phyloP scores from a whole-genome alignment of 1,140 invertebrate species.

The Brachystomella parvula region DNA sequence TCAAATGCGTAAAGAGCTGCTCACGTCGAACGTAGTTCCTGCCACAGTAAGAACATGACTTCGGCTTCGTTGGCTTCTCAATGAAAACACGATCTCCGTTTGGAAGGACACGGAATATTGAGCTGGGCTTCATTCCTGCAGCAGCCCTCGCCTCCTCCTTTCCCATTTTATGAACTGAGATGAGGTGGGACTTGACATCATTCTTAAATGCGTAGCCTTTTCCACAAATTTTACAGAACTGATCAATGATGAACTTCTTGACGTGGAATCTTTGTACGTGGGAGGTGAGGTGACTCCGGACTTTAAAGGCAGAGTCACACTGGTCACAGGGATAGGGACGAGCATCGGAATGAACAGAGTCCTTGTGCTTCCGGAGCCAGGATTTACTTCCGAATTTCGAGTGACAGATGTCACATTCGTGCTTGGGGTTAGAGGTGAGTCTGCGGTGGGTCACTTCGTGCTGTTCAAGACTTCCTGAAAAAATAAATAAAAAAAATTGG shows the following conservation, averaged over 20 bases:
- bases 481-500: too few relatives aligned
- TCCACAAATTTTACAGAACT: neutral
- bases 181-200: neutral
- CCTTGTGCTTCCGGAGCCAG: neutral
- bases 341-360: neutral
- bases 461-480: neutral
- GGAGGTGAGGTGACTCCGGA: neutral
- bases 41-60: neutral
- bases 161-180: neutral
- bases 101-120: neutral
- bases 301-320: neutral
- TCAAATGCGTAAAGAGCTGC: slow-evolving; percentile 8
- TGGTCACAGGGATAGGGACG: neutral
- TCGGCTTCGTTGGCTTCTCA: neutral
- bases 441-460: neutral
- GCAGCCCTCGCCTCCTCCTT: neutral
- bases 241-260: neutral
- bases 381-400: neutral
- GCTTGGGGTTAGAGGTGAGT: neutral
- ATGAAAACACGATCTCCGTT: neutral
- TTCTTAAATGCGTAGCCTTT: neutral
- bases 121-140: neutral
- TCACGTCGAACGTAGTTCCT: neutral
- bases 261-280: neutral
- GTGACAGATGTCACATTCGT: neutral